These are phyloP conservation scores for Uropsilus gracilis DNA, from an alignment of 2,113 vertebrate genomes.

Conservation along the genomic window DNA sequence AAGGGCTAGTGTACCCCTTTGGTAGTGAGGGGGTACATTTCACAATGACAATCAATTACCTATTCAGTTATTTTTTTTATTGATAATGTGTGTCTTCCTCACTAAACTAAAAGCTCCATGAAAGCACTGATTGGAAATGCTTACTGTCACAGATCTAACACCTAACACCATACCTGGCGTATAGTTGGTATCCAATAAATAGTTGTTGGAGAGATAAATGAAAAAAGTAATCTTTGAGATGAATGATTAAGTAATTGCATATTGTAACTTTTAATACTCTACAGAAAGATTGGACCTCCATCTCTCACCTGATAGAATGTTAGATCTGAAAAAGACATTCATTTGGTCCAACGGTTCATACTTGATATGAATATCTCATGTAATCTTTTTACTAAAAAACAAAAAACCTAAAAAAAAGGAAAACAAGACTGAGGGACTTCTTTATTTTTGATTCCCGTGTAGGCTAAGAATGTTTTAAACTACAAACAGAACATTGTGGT, in stretches of 20 bases:
- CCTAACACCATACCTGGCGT: background rate
- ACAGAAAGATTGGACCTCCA: background rate
- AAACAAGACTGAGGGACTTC: background rate
- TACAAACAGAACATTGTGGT: background rate
- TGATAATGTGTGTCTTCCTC: background rate
- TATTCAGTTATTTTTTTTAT: background rate
- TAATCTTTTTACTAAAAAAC: background rate
- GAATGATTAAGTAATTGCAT: background rate
- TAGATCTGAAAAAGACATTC: background rate
- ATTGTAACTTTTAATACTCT: background rate
- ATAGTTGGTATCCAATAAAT: background rate
- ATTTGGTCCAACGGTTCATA: background rate
- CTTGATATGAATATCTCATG: background rate
- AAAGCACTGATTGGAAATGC: rapidly evolving
- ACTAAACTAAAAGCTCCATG: background rate
- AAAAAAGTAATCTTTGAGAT: background rate
- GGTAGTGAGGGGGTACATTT: rapidly evolving
- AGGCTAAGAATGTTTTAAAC: background rate
- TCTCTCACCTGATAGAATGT: background rate
- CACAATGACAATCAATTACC: rapidly evolving
- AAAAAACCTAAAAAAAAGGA: background rate
- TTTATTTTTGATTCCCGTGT: background rate
- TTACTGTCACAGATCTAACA: background rate
- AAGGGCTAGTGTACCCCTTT: rapidly evolving
- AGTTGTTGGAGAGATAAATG: background rate